Conservation (phyloP, 2,888 invertebrate species). For the Caenorhabditis wallacei region DNA sequence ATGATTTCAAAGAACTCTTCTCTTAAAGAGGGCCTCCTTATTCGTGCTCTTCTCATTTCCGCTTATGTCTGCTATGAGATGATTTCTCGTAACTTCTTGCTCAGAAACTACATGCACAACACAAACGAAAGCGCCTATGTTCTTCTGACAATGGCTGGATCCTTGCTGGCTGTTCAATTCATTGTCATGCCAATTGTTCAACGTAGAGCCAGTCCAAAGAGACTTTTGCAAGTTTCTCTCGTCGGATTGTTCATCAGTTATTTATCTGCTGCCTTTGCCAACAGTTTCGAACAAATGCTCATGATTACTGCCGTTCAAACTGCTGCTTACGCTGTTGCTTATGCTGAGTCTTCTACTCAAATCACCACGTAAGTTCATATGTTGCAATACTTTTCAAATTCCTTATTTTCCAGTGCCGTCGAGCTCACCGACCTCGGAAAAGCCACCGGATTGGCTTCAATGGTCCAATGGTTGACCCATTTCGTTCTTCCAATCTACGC, state of each 20-base stretch:
- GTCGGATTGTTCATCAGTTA: conserved; percentile 76
- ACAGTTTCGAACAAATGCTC: conserved; percentile 80
- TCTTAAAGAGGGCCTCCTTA: conserved; percentile 77
- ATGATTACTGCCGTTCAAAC: conserved; percentile 81
- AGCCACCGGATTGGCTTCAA: conserved; percentile 82
- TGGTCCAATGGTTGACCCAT: conserved; percentile 82
- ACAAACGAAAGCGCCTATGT: conserved; percentile 82
- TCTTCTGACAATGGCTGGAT: conserved; percentile 80
- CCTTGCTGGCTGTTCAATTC: conserved; percentile 81
- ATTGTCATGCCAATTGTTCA: conserved; percentile 81
- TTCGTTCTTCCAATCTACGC: conserved; percentile 82
- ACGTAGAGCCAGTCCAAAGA: conserved; percentile 71
- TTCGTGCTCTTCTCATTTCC: conserved; percentile 80
- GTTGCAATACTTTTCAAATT: background rate
- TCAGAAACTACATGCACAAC: conserved; percentile 81
- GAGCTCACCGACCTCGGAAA: conserved; percentile 82
- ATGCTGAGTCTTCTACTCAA: conserved; percentile 82
- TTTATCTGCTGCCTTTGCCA: conserved; percentile 77
- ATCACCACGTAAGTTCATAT: conserved; percentile 79
- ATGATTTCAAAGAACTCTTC: conserved; percentile 79
- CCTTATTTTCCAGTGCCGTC: conserved; percentile 76
- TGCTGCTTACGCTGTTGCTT: conserved; percentile 82
- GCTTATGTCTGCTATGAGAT: conserved; percentile 83
- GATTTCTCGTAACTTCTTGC: conserved; percentile 82
- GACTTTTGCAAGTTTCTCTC: conserved; percentile 68